These are phyloP conservation scores for Orientallactaga sibirica DNA, from an alignment of 2,797 vertebrate genomes.

Conservation along the genomic window DNA sequence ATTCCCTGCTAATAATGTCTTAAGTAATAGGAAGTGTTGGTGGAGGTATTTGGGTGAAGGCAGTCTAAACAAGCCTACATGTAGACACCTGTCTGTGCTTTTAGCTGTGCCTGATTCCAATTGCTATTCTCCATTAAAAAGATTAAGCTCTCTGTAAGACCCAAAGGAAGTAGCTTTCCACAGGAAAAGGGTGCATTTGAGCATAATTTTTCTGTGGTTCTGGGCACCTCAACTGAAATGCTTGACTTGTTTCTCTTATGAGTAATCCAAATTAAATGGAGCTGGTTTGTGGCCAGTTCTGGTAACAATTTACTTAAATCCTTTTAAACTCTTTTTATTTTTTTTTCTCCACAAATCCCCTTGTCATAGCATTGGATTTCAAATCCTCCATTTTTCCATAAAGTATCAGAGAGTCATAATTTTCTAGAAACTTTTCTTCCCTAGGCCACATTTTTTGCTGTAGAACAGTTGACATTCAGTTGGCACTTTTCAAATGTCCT, in stretches of 20 bases:
- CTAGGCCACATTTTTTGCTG: too few relatives aligned
- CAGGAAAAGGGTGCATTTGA: neutral
- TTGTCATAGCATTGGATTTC: neutral
- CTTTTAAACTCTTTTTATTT: neutral
- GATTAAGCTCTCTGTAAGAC: slow-evolving; percentile 26
- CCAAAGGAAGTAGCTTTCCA: slow-evolving; percentile 3
- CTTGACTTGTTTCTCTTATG: slow-evolving; percentile 25
- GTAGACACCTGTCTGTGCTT: neutral
- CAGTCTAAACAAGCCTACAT: neutral
- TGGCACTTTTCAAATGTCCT: neutral
- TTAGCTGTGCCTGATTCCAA: neutral
- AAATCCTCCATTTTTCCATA: slow-evolving; percentile 8
- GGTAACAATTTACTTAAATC: slow-evolving; percentile 37
- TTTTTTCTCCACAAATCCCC: neutral
- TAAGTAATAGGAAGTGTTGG: neutral
- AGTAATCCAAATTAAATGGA: slow-evolving; percentile 23
- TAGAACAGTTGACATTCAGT: neutral
- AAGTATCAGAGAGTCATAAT: neutral
- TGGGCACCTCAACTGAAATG: slow-evolving; percentile 18
- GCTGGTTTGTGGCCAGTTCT: slow-evolving; percentile 17
- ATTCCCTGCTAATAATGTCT: neutral
- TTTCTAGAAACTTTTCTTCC: slow-evolving; percentile 36
- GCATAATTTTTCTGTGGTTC: neutral
- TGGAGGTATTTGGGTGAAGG: neutral
- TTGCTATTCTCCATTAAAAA: slow-evolving; percentile 11